phyloP scores from a whole-genome alignment of 2,113 vertebrate species.

The Pollachius pollachius region DNA sequence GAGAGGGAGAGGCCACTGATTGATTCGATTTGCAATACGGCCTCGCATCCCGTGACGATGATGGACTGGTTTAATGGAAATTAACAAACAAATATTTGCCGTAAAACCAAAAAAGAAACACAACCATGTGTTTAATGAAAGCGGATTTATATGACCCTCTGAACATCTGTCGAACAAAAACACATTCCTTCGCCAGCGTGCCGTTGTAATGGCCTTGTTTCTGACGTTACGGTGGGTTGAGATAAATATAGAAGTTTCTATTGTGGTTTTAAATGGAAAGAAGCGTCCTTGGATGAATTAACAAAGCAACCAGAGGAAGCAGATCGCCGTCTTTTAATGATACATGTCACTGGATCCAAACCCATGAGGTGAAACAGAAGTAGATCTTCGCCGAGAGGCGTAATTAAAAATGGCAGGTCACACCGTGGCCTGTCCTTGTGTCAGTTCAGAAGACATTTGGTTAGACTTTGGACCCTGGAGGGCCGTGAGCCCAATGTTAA shows the following conservation, averaged over 20 bases:
- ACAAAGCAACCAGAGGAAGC: too few species aligned
- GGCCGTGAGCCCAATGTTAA: too few species aligned
- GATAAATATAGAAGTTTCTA: neutral
- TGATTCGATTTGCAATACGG: neutral
- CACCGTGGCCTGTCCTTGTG: too few species aligned
- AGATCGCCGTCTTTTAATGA: too few species aligned
- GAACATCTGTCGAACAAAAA: slow-evolving; percentile 12
- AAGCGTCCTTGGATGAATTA: too few species aligned
- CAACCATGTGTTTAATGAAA: neutral
- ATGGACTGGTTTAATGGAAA: neutral
- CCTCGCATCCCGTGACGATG: too few species aligned
- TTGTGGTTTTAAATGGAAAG: neutral
- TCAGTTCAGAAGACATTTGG: too few species aligned
- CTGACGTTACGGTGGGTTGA: neutral
- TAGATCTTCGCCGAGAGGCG: too few species aligned
- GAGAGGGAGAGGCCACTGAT: neutral
- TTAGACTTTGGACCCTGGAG: too few species aligned
- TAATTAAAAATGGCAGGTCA: too few species aligned
- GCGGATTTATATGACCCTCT: slow-evolving; percentile 2
- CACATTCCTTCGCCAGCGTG: slow-evolving; percentile 2
- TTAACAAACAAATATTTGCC: neutral
- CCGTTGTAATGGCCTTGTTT: neutral
- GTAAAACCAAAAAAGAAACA: slow-evolving; percentile 1
- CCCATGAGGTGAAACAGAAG: too few species aligned
- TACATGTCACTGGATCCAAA: too few species aligned